Conservation (phyloP, 2,888 invertebrate genomes). For the Trichogramma dendrolimi region DNA sequence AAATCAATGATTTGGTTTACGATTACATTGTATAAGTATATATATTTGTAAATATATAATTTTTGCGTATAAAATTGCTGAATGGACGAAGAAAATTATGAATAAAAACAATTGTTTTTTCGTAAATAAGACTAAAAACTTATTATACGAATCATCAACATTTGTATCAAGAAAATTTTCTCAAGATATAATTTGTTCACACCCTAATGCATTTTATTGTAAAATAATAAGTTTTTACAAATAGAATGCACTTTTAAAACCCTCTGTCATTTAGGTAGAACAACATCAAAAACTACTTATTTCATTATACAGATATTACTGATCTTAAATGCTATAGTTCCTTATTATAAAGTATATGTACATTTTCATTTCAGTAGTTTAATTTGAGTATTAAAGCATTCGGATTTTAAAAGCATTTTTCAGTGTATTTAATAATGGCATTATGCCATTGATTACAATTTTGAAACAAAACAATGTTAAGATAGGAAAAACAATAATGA, state of each 20-base stretch:
- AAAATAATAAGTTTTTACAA: conserved; percentile 23
- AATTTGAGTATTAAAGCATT: no score
- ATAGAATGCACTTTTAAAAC: conserved; percentile 20
- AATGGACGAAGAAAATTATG: conserved; percentile 20
- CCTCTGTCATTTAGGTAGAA: conserved; percentile 11
- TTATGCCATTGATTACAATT: no score
- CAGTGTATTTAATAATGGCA: no score
- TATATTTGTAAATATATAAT: conserved; percentile 26
- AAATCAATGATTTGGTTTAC: conserved; percentile 25
- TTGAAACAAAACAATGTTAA: no score
- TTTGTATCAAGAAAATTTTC: conserved; percentile 28
- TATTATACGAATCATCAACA: conserved; percentile 25
- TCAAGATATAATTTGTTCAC: conserved; percentile 18
- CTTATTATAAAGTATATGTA: conserved; percentile 1
- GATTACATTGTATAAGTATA: conserved; percentile 23
- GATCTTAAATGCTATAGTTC: conserved; percentile 6
- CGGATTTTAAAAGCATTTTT: no score
- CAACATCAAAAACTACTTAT: conserved; percentile 23
- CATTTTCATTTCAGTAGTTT: no score
- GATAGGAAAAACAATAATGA: no score
- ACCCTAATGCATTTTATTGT: conserved; percentile 20
- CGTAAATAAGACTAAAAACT: conserved; percentile 32
- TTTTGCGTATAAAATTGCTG: conserved; percentile 22
- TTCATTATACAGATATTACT: not conserved
- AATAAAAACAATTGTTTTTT: conserved; percentile 26